These are phyloP conservation scores for Larimichthys polyactis DNA, from an alignment of 2,113 vertebrate species.

Conservation along the genomic window DNA sequence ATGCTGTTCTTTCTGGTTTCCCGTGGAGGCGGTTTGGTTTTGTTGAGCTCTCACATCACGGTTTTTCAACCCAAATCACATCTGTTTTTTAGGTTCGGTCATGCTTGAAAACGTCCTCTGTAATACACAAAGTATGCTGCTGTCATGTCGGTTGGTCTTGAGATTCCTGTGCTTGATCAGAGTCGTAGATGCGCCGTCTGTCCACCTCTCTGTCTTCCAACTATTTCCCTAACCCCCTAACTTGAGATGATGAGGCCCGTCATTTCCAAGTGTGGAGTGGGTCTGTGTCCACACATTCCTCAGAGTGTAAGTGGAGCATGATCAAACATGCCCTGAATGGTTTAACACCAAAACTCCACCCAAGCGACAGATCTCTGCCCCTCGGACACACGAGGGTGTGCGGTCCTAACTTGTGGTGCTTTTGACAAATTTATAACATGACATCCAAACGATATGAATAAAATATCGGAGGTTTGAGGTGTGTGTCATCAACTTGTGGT, in stretches of 20 bases:
- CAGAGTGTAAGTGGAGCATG: slow-evolving; percentile 37
- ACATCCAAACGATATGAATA: background rate
- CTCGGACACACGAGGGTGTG: background rate
- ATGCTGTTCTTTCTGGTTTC: slow-evolving; percentile 28
- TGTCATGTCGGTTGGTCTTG: background rate
- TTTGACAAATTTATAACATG: background rate
- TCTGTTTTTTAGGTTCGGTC: background rate
- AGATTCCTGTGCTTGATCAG: slow-evolving; percentile 25
- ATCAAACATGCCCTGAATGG: slow-evolving; percentile 37
- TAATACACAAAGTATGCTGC: background rate
- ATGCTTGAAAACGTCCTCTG: background rate
- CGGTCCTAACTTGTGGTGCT: background rate
- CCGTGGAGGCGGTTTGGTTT: background rate
- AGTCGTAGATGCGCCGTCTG: background rate
- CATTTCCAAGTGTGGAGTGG: slow-evolving; percentile 20
- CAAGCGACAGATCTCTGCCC: slow-evolving; percentile 8
- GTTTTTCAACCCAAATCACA: background rate
- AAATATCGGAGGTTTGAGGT: background rate
- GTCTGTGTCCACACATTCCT: slow-evolving; percentile 39
- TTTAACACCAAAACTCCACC: slow-evolving; percentile 25
- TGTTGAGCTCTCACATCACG: background rate
- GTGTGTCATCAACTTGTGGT: background rate
- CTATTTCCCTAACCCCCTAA: slow-evolving; percentile 22
- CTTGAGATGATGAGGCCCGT: slow-evolving; percentile 27
- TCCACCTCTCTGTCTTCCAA: background rate